Evolutionary conservation across 92 coral and sea anemone species (phyloP), one percentile per base, ranked within the genome.

Genomic region (Pocillopora grandis): DNA sequence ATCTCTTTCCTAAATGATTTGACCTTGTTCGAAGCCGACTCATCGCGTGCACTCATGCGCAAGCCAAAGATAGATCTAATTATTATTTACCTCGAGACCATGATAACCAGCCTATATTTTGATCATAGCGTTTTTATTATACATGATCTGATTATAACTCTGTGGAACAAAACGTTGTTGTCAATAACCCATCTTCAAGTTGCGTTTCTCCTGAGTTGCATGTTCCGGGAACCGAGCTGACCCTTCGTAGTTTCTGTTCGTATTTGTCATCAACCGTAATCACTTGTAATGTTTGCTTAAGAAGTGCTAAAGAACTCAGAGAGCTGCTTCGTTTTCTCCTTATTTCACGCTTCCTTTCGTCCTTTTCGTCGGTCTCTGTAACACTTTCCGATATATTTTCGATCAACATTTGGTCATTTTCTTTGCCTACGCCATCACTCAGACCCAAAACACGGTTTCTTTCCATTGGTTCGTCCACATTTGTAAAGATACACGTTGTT

Each of bases 161-260:
- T 10, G 87, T 83, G 15, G 87, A 84, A 84, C 87, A 84, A 6
- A 75, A 42, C 75, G 87, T 63, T 4, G 87, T 84, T 55, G 87
- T 84, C 68, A 75, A 58, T 56, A 84, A 14, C 4, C 81, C 87
- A 17, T 84, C 82, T 52, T 75, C 82, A 36, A 84, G 81, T 37
- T 73, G 59, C 5, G 86, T 82, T 55, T 82, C 78, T 61, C 60
- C 77, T 13, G 77, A 36, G 20, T 12, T 61, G 20, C 42, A 18
- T 52, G 85, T 70, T 9, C 74, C 6, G 8, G 77, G 85, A 19
- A 81, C 61, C 10, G 77, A 81, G 13, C 77, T 69, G 42, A 71
- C 72, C 33, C 79, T 61, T 27, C 86, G 79, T 62, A 82, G 21
- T 20, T 59, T 82, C 0, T 42, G 67, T 23, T 72, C 78, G 48